These are phyloP conservation scores for Piscicola geometra DNA, from an alignment of 2,888 invertebrate species.

Conservation along the genomic window DNA sequence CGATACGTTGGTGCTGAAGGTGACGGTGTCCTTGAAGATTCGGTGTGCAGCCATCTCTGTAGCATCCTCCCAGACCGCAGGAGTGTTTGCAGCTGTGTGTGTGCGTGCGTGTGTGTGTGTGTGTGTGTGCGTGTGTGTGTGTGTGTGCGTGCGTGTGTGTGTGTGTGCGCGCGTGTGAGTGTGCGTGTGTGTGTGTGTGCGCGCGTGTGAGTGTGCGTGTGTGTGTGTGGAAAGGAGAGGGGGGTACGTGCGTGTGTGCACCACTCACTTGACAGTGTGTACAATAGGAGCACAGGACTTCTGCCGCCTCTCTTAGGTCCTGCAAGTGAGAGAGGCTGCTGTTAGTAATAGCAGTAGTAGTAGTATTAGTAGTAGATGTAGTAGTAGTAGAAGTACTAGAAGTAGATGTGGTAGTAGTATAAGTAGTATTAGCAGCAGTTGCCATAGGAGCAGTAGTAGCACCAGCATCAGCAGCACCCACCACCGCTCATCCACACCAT, in stretches of 20 bases:
- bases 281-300: neutral
- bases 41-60: conserved; percentile 96
- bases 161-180: conserved; percentile 73
- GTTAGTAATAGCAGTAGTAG: too few species aligned
- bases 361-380: too few species aligned
- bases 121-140: conserved; percentile 54
- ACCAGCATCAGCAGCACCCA: too few species aligned
- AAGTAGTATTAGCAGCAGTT: too few species aligned
- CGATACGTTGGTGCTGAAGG: conserved; percentile 98
- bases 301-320: neutral
- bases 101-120: conserved; percentile 2
- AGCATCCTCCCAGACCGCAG: conserved; percentile 99
- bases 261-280: neutral
- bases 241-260: too few species aligned
- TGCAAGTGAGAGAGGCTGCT: too few species aligned
- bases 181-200: conserved; percentile 71
- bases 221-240: too few species aligned
- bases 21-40: conserved; percentile 97
- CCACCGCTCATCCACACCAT: too few species aligned
- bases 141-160: conserved; percentile 42
- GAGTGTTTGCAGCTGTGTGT: conserved; percentile 83
- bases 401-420: too few species aligned
- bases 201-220: neutral
- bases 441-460: too few species aligned
- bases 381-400: too few species aligned